Evolutionary conservation across 2,888 invertebrate genomes (phyloP), one percentile per base, ranked within the genome.

Genomic region (Spodoptera littoralis): DNA sequence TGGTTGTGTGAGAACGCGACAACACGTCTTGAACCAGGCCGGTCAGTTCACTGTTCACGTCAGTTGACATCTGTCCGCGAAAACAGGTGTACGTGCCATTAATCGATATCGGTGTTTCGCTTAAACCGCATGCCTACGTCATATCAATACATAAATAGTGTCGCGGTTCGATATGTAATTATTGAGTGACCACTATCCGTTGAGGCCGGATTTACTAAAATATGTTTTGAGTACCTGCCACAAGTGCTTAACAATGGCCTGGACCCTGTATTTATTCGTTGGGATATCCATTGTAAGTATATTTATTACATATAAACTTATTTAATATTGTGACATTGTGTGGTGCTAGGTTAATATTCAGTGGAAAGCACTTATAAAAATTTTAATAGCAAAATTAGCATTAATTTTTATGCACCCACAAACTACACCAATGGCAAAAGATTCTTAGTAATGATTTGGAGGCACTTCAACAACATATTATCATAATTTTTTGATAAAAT

Each of bases 211-310:
- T 65, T 72, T 68, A 60, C 76, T 67, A 76, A 62, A 71, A 79
- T 62, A 80, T 82, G 78, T 72, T 78, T 67, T 79, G 65, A 82
- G 79, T 80, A 79, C 50, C 11, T 80, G 79, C 50, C 11, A 50
- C 68, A 68, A 70, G 76, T 82, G 73, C 64, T 77, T 70, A 79
- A 75, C 66, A 67, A 92, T 91, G 92, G 87, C 84, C 73, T 84
- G 88, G 87, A 85, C 81, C 82, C 75, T 86, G 65, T 73, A 81
- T 68, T 86, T 81, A 67, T 70, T 88, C 65, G 71, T 90, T 73
- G 86, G 81, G 83, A 81, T 89, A 73, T 81, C 80, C 65, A 73
- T 89, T 83, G 92, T 92, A 71, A 88, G 90, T 89, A 61, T 48
- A 30, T 61, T 53, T 27, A 27, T n/a, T 54, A 46, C 46, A 13